phyloP scores from a whole-genome alignment of 2,113 vertebrate genomes.

The Dascyllus trimaculatus region DNA sequence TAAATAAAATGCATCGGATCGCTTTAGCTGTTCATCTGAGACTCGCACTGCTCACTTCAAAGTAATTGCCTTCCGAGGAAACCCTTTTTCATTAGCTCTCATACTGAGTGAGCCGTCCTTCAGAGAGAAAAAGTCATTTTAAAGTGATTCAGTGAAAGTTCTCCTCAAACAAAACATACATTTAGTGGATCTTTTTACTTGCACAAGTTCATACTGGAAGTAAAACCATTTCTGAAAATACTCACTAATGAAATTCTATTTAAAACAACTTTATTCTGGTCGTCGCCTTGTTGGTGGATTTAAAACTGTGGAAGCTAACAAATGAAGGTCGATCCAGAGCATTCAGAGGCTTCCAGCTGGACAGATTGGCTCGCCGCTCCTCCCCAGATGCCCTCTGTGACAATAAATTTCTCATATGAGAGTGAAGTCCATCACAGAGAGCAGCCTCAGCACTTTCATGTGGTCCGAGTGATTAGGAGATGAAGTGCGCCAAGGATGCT shows the following conservation, averaged over 20 bases:
- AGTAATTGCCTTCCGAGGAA: conserved; percentile 1
- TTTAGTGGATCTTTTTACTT: too few relatives aligned
- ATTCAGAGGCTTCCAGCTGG: conserved; percentile 41
- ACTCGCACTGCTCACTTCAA: neutral
- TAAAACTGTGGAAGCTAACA: conserved; percentile 3
- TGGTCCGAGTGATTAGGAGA: conserved; percentile 39
- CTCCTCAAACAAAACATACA: neutral
- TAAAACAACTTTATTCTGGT: too few relatives aligned
- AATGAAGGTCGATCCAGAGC: conserved; percentile 13
- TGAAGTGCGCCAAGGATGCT: conserved; percentile 21
- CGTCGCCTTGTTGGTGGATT: neutral
- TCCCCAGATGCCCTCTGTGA: conserved; percentile 37
- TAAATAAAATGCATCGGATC: conserved; percentile 1
- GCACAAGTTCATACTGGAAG: neutral
- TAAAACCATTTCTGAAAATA: neutral
- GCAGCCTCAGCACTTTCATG: conserved; percentile 58
- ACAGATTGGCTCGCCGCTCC: conserved; percentile 45
- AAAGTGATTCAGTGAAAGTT: neutral
- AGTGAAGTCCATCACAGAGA: conserved; percentile 37
- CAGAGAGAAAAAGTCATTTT: neutral
- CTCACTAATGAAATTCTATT: neutral
- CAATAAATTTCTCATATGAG: conserved; percentile 50
- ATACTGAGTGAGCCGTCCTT: conserved; percentile 3
- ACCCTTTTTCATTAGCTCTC: conserved; percentile 13
- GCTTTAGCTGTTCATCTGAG: neutral